phyloP scores from a whole-genome alignment of 2,113 vertebrate genomes.

The Pardalotus punctatus region DNA sequence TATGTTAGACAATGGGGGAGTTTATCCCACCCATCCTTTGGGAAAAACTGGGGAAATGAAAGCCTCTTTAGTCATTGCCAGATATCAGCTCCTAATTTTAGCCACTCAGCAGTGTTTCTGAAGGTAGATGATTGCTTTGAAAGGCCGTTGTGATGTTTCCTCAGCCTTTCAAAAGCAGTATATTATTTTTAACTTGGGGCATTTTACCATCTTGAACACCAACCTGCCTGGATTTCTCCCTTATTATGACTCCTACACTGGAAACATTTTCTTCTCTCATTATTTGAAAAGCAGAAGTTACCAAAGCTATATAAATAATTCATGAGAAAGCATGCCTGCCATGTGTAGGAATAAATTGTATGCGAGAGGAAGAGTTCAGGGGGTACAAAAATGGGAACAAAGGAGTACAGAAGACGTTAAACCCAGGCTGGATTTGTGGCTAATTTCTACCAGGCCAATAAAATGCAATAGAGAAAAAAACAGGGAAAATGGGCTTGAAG shows the following conservation, averaged over 20 bases:
- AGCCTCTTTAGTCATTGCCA: not conserved
- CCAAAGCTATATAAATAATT: conserved; percentile 48
- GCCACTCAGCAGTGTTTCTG: not conserved
- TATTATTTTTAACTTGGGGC: conserved; percentile 26
- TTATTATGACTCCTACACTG: conserved; percentile 39
- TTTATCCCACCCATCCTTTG: not conserved
- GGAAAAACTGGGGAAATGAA: not conserved
- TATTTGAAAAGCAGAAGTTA: conserved; percentile 51
- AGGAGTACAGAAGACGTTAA: conserved; percentile 1
- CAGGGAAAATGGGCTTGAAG: not conserved
- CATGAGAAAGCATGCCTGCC: conserved; percentile 23
- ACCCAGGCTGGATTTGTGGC: not conserved
- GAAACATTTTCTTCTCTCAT: conserved; percentile 24
- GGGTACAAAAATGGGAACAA: conserved; percentile 41
- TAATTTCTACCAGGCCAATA: conserved; percentile 20
- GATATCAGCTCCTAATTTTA: conserved; percentile 23
- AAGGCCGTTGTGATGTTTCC: not conserved
- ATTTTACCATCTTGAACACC: conserved; percentile 20
- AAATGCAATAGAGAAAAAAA: not conserved
- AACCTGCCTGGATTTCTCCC: conserved; percentile 14
- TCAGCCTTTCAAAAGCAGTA: not conserved
- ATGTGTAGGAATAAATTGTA: conserved; percentile 48
- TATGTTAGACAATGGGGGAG: not conserved
- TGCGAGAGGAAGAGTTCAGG: not conserved
- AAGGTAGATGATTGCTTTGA: conserved; percentile 4